Percentiles rank a stretch among this genome's conserved stretches.
Evolutionary conservation across 2,113 vertebrate species (phyloP).

Genomic region (Clarias macrocephalus): DNA sequence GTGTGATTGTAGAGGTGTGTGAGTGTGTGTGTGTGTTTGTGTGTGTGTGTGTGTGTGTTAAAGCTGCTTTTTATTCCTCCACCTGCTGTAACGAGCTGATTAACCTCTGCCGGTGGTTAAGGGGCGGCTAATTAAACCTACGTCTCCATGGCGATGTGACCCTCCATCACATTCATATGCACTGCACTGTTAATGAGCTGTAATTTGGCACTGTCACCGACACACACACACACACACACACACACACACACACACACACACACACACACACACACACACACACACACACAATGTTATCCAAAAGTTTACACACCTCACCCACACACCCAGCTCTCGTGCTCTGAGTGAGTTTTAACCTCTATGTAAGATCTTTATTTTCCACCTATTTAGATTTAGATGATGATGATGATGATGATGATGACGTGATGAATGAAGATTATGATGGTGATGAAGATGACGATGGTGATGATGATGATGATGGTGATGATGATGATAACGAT

Average conservation of each 20-base stretch:
- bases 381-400: no score
- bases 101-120: constrained; percentile 38
- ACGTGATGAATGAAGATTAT: no score
- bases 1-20: neutral
- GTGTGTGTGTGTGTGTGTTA: neutral
- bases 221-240: constrained; percentile 1
- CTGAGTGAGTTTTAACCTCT: neutral
- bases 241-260: neutral
- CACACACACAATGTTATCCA: neutral
- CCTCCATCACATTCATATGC: constrained; percentile 26
- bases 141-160: constrained; percentile 37
- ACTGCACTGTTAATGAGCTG: constrained; percentile 36
- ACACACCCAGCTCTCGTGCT: neutral
- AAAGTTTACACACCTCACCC: neutral
- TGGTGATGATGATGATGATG: no score
- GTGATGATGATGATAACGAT: no score
- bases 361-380: neutral
- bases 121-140: constrained; percentile 23
- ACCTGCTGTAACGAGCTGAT: constrained; percentile 38
- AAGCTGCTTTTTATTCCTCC: neutral
- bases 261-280: neutral
- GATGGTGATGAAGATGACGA: no score
- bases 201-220: constrained; percentile 12
- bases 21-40: neutral
- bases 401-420: no score